A percentile compares a stretch with the other conserved stretches of the same genome.
These are phyloP conservation scores for Misgurnus anguillicaudatus DNA, from an alignment of 2,113 vertebrate genomes.

Conservation along the genomic window DNA sequence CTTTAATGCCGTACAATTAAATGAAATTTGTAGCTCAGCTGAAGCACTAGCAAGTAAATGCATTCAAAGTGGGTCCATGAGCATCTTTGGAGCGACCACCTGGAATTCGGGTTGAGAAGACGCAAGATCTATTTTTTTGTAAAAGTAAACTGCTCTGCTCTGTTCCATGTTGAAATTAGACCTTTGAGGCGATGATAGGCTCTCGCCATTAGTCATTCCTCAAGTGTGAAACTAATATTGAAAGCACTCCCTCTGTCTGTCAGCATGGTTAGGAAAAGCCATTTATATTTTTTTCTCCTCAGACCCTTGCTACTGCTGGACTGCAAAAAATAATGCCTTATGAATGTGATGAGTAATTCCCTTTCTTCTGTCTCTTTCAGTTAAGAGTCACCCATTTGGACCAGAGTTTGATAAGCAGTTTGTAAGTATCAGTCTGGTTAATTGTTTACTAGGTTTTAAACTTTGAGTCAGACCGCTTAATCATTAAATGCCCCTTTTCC, in stretches of 20 bases:
- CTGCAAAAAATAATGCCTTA: neutral
- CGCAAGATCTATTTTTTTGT: neutral
- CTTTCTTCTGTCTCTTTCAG: constrained; percentile 59
- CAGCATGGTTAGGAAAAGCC: constrained; percentile 11
- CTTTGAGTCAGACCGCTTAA: neutral
- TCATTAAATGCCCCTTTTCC: neutral
- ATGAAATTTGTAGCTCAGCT: neutral
- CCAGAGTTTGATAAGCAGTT: constrained; percentile 67
- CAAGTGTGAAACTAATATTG: constrained; percentile 23
- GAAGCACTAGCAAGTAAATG: neutral
- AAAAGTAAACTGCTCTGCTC: neutral
- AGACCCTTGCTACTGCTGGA: neutral
- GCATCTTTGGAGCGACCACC: neutral
- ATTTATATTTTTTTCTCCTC: neutral
- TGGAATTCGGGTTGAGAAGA: neutral
- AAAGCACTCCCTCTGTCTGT: neutral
- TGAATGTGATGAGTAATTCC: constrained; percentile 4
- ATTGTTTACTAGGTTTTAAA: neutral
- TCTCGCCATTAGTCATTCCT: neutral
- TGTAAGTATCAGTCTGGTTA: constrained; percentile 67
- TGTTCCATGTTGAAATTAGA: neutral
- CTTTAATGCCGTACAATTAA: no score
- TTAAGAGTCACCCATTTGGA: constrained; percentile 74
- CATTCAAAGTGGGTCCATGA: neutral
- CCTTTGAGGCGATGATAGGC: neutral